Base-by-base conservation (phyloP, 1,140 invertebrate species). In the Panagrolaimus sp. region DNA sequence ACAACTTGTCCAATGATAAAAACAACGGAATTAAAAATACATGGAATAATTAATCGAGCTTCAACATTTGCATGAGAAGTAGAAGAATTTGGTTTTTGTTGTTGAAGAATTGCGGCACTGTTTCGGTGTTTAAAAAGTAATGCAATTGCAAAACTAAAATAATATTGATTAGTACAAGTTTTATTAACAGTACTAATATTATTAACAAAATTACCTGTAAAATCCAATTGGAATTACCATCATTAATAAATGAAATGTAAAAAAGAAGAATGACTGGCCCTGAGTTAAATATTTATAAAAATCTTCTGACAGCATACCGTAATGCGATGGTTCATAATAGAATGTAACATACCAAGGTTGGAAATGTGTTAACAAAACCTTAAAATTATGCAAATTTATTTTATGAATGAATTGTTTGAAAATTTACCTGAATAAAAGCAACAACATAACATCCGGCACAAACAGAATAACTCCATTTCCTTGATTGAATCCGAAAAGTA, bases 341-440 rank as follows among this genome's bases (percentile, higher is more conserved):
- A 80, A 80, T 44, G 75, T 75, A 6, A 81, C 78, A 62, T 80
- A 80, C 78, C 78, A 80, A 24, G 76, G 69, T 70, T 80, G 78
- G 65, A 80, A 80, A 63, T 80, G 78, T 6, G 78, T 80, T 44
- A 32, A 65, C 7, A 80, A 64, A 38, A 80, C 78, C 77, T 79
- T n/a, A 65, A 73, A 74, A 44, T n/a, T 38, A 17, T 7, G 38
- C 17, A 71, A 58, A 78, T 21, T 14, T 1, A 17, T 3, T 62
- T 67, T 70, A 46, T 17, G 69, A 17, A 14, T 8, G n/a, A 44
- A 26, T 69, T 70, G 24, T 28, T n/a, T 72, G 26, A 14, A 17
- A 38, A 24, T 21, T 44, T 47, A 75, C 77, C 75, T 78, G 78
- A 52, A 80, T 68, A 17, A 78, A 66, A 26, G 78, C 76, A 9